Evolutionary conservation across 2,113 vertebrate species (phyloP).

Genomic region (Chrysochloris asiatica): DNA sequence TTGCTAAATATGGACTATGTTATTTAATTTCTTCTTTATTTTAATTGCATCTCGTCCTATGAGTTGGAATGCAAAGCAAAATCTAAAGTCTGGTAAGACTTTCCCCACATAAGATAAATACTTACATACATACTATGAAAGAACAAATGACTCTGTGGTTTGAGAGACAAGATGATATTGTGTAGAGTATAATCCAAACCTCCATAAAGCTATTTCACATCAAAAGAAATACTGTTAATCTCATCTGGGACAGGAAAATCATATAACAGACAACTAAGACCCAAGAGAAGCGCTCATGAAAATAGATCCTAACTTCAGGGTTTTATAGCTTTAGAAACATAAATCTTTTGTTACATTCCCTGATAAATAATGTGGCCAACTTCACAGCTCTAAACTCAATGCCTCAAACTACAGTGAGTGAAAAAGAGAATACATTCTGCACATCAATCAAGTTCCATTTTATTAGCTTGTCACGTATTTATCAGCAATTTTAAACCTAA

Average conservation of each 20-base stretch:
- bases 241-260: slow-evolving; percentile 44
- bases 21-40: slow-evolving; percentile 47
- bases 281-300: slow-evolving; percentile 50
- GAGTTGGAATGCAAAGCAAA: slow-evolving; percentile 26
- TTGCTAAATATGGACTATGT: slow-evolving; percentile 58
- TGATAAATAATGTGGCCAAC: slow-evolving; percentile 52
- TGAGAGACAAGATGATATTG: slow-evolving; percentile 25
- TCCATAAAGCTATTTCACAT: slow-evolving; percentile 49
- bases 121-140: not conserved
- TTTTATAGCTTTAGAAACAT: slow-evolving; percentile 62
- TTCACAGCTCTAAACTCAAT: slow-evolving; percentile 50
- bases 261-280: slow-evolving; percentile 55
- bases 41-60: slow-evolving; percentile 50
- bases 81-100: not conserved
- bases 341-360: slow-evolving; percentile 58
- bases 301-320: slow-evolving; percentile 59
- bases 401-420: not conserved
- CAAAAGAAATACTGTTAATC: slow-evolving; percentile 61
- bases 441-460: slow-evolving; percentile 59
- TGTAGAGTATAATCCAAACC: slow-evolving; percentile 49
- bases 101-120: not conserved
- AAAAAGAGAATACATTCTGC: not conserved
- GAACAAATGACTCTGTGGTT: slow-evolving; percentile 10
- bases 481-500: slow-evolving; percentile 61
- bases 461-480: slow-evolving; percentile 52